These are phyloP conservation scores for Albula goreensis DNA, from an alignment of 2,113 vertebrate species.

Conservation along the genomic window DNA sequence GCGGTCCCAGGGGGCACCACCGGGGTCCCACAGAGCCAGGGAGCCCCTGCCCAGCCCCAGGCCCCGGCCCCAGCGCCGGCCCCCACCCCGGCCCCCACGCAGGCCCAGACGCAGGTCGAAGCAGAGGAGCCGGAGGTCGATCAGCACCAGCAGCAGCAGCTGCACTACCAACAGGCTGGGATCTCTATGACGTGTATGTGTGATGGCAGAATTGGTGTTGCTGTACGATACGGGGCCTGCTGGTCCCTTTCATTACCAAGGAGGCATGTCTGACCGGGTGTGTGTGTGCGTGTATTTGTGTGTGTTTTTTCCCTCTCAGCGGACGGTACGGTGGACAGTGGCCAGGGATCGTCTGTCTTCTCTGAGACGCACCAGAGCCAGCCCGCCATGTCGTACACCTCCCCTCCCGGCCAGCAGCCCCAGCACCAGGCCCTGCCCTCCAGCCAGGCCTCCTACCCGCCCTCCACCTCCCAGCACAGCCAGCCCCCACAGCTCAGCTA, in stretches of 20 bases:
- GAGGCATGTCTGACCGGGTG: neutral
- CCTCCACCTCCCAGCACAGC: slow-evolving; percentile 59
- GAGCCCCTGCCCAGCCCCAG: slow-evolving; percentile 39
- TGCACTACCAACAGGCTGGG: slow-evolving; percentile 81
- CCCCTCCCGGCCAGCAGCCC: slow-evolving; percentile 66
- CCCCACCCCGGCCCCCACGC: slow-evolving; percentile 40
- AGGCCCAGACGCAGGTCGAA: slow-evolving; percentile 77
- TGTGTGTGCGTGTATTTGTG: neutral
- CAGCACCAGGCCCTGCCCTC: slow-evolving; percentile 68
- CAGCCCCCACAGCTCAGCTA: slow-evolving; percentile 48
- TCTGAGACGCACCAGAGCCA: slow-evolving; percentile 82
- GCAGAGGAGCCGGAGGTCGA: slow-evolving; percentile 86
- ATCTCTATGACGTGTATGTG: slow-evolving; percentile 83
- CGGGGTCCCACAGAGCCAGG: slow-evolving; percentile 47
- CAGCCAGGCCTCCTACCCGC: slow-evolving; percentile 64
- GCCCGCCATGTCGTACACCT: slow-evolving; percentile 81
- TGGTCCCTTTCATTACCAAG: neutral
- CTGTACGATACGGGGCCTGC: neutral
- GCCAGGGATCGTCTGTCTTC: slow-evolving; percentile 88
- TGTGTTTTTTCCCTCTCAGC: slow-evolving; percentile 59
- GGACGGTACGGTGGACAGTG: slow-evolving; percentile 85
- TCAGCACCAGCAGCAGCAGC: slow-evolving; percentile 81
- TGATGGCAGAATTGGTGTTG: neutral
- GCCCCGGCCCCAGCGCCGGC: slow-evolving; percentile 43
- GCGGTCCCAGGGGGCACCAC: slow-evolving; percentile 14